Base-by-base conservation (phyloP, 1,140 invertebrate species). In the Centruroides vittatus region DNA sequence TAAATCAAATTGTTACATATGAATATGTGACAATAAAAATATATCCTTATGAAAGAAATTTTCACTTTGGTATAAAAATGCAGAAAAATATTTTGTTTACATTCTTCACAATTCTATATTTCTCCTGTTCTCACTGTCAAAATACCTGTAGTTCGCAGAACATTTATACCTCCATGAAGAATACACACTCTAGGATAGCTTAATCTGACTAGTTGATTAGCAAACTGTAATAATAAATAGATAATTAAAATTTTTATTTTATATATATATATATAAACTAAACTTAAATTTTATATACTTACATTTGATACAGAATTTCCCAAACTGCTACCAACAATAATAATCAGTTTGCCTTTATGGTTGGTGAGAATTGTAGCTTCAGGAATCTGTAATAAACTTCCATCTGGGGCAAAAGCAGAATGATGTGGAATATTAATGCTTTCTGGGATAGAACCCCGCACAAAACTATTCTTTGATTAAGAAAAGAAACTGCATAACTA, bases 351-450 rank as follows among this genome's bases (percentile, higher is more conserved):
- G 46, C 81, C 71, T 74, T 77, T 73, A 75, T 76, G 65, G 77
- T 71, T 71, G 84, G 67, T 65, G 74, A 72, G 49, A 3, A 81
- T 75, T 76, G 68, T 84, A 76, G 49, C 84, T 68, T 66, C 80
- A 6, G 41, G 41, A 41, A 8, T 41, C 8, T 5, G 5, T 3
- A 41, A 41, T 73, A 73, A 77, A 74, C 65, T 35, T 78, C 83
- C 69, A 82, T 81, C 72, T 78, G 84, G 66, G 35, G 67, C 73
- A 64, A 76, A 79, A 5, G 89, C 84, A 50, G 82, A 85, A 50
- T 67, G 66, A 65, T 69, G 75, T 59, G 70, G 75, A 71, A 93
- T 85, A 72, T 93, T 94, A 47, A 93, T 82, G 73, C 89, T 93
- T 9, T 81, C 80, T 23, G 80, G 79, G 52, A 93, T 77, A 66